phyloP scores from a whole-genome alignment of 2,888 invertebrate species.

The Heliconius charithonia region DNA sequence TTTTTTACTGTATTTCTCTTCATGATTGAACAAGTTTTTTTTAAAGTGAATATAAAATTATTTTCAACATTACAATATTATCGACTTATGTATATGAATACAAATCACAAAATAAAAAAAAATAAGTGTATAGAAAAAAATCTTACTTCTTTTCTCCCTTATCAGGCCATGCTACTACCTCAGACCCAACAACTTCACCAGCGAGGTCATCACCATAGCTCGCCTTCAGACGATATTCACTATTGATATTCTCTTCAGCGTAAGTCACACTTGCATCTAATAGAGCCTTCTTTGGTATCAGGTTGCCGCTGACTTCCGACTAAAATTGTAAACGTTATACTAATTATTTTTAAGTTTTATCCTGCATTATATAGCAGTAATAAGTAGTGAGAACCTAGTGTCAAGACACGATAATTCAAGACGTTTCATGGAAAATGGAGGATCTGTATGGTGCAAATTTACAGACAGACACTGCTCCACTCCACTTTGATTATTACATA shows the following conservation, averaged over 20 bases:
- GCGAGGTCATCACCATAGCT: slow-evolving; percentile 74
- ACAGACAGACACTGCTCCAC: no score
- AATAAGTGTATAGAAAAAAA: slow-evolving; percentile 24
- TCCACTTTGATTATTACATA: no score
- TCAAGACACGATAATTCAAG: no score
- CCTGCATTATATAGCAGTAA: no score
- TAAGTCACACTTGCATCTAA: slow-evolving; percentile 57
- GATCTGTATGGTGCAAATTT: no score
- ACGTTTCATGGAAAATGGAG: no score
- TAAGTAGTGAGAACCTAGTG: no score
- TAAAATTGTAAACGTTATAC: slow-evolving; percentile 46
- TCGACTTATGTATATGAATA: no score
- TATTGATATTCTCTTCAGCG: slow-evolving; percentile 59
- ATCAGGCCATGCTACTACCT: slow-evolving; percentile 60
- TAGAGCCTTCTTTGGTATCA: slow-evolving; percentile 64
- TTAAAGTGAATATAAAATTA: no score
- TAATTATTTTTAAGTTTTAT: neutral
- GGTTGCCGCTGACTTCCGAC: slow-evolving; percentile 67
- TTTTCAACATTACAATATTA: no score
- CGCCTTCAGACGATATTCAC: slow-evolving; percentile 69
- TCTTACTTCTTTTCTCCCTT: slow-evolving; percentile 71
- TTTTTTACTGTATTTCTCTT: no score
- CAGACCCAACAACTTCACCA: slow-evolving; percentile 72
- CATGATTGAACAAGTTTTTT: no score
- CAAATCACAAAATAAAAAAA: neutral